A percentile compares a stretch with the other conserved stretches of the same genome.
Evolutionary conservation across 2,888 invertebrate species (phyloP).

Genomic region (Drosophila nr. fundita): DNA sequence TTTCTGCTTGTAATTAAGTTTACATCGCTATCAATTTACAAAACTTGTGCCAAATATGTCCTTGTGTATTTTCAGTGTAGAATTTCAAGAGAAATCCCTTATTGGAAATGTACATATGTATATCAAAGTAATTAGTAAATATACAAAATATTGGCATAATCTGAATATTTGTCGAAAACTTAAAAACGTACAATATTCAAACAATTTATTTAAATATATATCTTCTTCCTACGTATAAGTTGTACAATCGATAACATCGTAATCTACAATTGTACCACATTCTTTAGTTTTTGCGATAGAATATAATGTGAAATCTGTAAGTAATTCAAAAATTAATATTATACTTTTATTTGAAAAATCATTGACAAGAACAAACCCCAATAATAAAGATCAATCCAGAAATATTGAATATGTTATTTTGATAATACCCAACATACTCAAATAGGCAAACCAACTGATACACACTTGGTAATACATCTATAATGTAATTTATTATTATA

Average conservation of each 20-base stretch:
- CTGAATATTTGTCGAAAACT: background rate
- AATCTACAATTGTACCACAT: background rate
- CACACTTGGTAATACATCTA: background rate
- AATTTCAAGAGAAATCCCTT: background rate
- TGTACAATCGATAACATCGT: no score
- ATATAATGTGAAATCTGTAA: slow-evolving; percentile 1
- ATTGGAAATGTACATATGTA: background rate
- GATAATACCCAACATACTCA: background rate
- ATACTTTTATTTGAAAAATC: background rate
- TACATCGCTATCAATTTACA: background rate
- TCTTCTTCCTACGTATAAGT: background rate
- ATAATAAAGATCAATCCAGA: slow-evolving; percentile 4
- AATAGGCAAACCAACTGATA: background rate
- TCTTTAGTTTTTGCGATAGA: background rate
- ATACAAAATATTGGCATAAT: background rate
- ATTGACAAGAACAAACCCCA: slow-evolving; percentile 3
- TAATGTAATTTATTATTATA: background rate
- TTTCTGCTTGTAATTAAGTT: background rate
- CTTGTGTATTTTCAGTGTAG: background rate
- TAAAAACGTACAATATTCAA: background rate
- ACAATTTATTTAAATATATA: background rate
- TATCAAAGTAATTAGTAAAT: background rate
- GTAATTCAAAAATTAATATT: background rate
- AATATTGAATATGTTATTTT: slow-evolving; percentile 1
- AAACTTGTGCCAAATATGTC: background rate